Conservation (phyloP, 2,888 invertebrate genomes). For the Cyrtodaria siliqua region DNA sequence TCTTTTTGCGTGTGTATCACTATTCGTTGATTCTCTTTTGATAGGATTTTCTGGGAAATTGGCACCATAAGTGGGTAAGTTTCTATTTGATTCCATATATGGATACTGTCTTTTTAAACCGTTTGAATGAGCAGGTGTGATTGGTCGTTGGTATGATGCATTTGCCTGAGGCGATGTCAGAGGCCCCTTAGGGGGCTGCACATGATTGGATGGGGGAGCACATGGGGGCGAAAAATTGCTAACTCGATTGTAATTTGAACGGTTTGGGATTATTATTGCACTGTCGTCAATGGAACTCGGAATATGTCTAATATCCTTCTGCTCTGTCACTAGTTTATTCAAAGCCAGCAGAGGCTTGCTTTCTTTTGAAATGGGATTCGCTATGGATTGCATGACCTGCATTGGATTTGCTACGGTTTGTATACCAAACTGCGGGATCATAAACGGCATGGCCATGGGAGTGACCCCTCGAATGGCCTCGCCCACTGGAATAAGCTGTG, state of each 20-base stretch:
- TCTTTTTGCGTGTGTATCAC: constrained; percentile 58
- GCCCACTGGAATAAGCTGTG: constrained; percentile 64
- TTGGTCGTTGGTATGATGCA: constrained; percentile 36
- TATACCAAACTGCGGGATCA: constrained; percentile 59
- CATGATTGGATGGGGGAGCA: constrained; percentile 35
- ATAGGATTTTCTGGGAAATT: constrained; percentile 14
- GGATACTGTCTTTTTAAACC: constrained; percentile 49
- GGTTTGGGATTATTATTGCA: constrained; percentile 19
- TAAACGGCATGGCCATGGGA: constrained; percentile 59
- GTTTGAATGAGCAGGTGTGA: constrained; percentile 67
- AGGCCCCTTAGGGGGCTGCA: constrained; percentile 33
- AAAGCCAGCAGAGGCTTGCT: constrained; percentile 40
- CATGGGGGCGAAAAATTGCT: constrained; percentile 6
- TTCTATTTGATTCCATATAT: constrained; percentile 40
- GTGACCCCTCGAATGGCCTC: constrained; percentile 38
- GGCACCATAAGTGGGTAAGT: constrained; percentile 11
- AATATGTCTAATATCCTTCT: constrained; percentile 22
- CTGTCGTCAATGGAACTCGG: constrained; percentile 22
- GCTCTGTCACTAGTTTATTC: constrained; percentile 42
- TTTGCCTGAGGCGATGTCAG: constrained; percentile 18
- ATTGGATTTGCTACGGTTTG: constrained; percentile 42
- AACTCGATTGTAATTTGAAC: background rate
- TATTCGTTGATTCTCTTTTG: constrained; percentile 8
- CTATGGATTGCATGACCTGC: constrained; percentile 31
- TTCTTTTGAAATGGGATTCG: constrained; percentile 19